Percentiles rank a stretch among this genome's conserved stretches.
phyloP scores from a whole-genome alignment of 2,888 invertebrate species.

The Schrankia costaestrigalis region DNA sequence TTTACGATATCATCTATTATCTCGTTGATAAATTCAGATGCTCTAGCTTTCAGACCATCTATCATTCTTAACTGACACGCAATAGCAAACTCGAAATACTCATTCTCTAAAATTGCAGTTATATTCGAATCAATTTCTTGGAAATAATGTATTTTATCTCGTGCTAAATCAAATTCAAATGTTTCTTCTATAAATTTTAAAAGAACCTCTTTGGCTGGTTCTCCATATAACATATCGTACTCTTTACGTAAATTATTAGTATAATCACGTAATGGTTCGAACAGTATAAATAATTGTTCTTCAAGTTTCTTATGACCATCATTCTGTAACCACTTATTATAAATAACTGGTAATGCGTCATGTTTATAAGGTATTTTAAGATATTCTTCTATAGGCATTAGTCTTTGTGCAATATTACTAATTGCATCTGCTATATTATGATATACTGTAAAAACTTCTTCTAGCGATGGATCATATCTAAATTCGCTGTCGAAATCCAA shows the following conservation, averaged over 20 bases:
- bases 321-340: conserved; percentile 79
- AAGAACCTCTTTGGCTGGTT: conserved; percentile 67
- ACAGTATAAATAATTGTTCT: conserved; percentile 74
- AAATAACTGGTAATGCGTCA: conserved; percentile 78
- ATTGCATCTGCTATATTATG: conserved; percentile 80
- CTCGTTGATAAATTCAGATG: conserved; percentile 79
- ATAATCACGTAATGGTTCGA: conserved; percentile 79
- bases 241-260: conserved; percentile 72
- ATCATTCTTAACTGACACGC: conserved; percentile 84
- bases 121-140: conserved; percentile 81
- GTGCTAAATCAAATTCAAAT: conserved; percentile 80
- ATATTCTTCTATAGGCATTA: conserved; percentile 81
- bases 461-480: conserved; percentile 80
- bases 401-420: conserved; percentile 76
- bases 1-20: conserved; percentile 83
- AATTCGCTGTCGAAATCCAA: conserved; percentile 79
- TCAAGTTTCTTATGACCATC: conserved; percentile 77
- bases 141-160: conserved; percentile 82
- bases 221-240: conserved; percentile 80
- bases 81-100: conserved; percentile 84
- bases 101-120: conserved; percentile 82
- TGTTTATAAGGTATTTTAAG: conserved; percentile 60
- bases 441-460: conserved; percentile 79
- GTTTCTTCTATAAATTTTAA: conserved; percentile 70
- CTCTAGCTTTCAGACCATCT: conserved; percentile 79